phyloP scores from a whole-genome alignment of 2,113 vertebrate species.

The Maccullochella peelii region DNA sequence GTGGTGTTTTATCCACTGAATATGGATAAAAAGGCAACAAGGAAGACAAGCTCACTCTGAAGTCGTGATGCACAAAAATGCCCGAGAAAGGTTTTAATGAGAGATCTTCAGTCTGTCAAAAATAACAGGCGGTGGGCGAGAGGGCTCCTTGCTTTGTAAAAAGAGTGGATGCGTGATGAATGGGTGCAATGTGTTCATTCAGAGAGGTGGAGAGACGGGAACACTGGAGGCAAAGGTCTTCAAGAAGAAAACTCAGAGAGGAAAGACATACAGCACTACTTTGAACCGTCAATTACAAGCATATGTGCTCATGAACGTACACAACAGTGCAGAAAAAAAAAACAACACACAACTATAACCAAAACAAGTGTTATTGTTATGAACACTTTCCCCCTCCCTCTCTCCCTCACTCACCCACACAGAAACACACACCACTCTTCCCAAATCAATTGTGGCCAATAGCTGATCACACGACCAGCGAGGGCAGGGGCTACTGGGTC shows the following conservation, averaged over 20 bases:
- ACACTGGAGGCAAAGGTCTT: constrained; percentile 29
- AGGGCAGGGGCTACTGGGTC: constrained; percentile 59
- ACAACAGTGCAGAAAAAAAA: background rate
- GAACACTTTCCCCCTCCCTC: background rate
- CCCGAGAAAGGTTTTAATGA: constrained; percentile 1
- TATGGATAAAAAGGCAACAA: background rate
- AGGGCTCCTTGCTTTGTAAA: constrained; percentile 25
- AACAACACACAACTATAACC: background rate
- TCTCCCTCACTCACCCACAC: background rate
- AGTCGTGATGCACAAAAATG: background rate
- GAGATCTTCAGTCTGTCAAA: background rate
- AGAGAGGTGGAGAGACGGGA: background rate
- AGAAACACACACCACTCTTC: constrained; percentile 11
- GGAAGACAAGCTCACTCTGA: constrained; percentile 4
- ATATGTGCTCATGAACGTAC: background rate
- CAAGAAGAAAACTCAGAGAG: background rate
- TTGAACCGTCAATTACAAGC: background rate
- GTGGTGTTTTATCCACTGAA: background rate
- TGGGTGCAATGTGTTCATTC: constrained; percentile 25
- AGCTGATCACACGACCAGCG: constrained; percentile 22
- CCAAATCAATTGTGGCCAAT: constrained; percentile 58
- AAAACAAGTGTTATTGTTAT: constrained; percentile 12
- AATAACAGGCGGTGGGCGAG: background rate
- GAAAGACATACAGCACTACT: constrained; percentile 20
- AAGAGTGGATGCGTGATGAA: constrained; percentile 27